Base-by-base conservation (phyloP, 2,113 vertebrate species). In the Mustela nigripes region DNA sequence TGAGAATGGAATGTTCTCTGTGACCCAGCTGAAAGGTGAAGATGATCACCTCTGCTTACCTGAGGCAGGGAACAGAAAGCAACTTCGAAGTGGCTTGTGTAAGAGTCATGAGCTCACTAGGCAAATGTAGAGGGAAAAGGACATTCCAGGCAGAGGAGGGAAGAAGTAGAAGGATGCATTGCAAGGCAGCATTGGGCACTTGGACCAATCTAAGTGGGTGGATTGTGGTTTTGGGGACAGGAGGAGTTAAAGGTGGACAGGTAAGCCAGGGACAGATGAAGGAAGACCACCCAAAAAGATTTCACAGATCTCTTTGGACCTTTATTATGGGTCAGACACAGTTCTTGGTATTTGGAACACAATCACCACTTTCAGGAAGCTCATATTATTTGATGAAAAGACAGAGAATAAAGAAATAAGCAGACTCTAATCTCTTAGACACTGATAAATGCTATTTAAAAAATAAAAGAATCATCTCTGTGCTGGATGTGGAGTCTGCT, bases 351-450 rank as follows among this genome's bases (percentile, higher is more conserved):
- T 22, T 90, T 31, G 24, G 8, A n/a, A 83, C 79, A 69, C 4
- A 67, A 28, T 58, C 21, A 2, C 11, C 14, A 53, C 21, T 73
- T 9, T 53, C 4, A 24, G 11, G 31, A 87, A 78, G 4, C 31
- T 87, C 62, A 10, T 91, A 73, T 48, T 90, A 71, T 71, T 91
- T 91, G 58, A 56, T 33, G 24, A 89, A 82, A 92, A 92, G 11
- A 69, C 9, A 82, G 48, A 69, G 28, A 82, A 56, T 69, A 48
- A 95, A 53, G 14, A 92, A 89, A 28, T 42, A 95, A 83, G 62
- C 15, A 60, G 73, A 63, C 6, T 86, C 12, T 74, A 50, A 31
- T 74, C n/a, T 90, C 28, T 56, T 50, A 63, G 24, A 84, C 33
- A 9, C 58, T 53, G 78, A 33, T 80, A 83, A 74, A 15, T 85